These are phyloP conservation scores for Zygogramma bicolorata DNA, from an alignment of 2,888 invertebrate genomes.

Conservation along the genomic window DNA sequence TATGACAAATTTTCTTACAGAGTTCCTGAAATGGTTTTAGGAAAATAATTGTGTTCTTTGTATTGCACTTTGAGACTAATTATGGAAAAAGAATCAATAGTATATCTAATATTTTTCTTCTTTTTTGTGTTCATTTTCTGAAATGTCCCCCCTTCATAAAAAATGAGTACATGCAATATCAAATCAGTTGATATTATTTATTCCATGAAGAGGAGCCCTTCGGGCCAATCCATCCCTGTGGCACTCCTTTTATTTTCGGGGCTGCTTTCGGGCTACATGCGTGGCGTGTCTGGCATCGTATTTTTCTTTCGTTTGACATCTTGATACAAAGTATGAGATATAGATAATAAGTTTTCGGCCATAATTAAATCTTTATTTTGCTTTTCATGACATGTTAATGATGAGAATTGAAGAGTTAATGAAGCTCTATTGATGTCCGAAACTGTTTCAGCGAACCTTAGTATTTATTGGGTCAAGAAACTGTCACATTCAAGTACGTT, in stretches of 20 bases:
- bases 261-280: constrained; percentile 41
- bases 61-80: too few relatives aligned
- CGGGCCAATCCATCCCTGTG: constrained; percentile 9
- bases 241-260: constrained; percentile 13
- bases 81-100: too few relatives aligned
- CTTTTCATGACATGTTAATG: constrained; percentile 21
- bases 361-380: constrained; percentile 41
- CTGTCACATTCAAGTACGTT: too few relatives aligned
- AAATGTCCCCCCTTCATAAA: too few relatives aligned
- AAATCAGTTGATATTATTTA: neutral
- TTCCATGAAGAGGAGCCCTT: neutral
- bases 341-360: constrained; percentile 38
- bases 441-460: too few relatives aligned
- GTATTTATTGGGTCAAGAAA: too few relatives aligned
- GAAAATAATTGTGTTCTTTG: too few relatives aligned
- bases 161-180: too few relatives aligned
- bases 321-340: constrained; percentile 57
- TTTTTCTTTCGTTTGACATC: constrained; percentile 62
- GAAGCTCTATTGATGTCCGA: constrained; percentile 9
- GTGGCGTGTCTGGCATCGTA: constrained; percentile 55
- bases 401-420: constrained; percentile 26
- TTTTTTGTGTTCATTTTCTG: too few relatives aligned
- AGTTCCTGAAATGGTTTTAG: too few relatives aligned
- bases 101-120: too few relatives aligned
- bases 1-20: too few relatives aligned